phyloP scores from a whole-genome alignment of 2,113 vertebrate species.

The Oriolus oriolus region DNA sequence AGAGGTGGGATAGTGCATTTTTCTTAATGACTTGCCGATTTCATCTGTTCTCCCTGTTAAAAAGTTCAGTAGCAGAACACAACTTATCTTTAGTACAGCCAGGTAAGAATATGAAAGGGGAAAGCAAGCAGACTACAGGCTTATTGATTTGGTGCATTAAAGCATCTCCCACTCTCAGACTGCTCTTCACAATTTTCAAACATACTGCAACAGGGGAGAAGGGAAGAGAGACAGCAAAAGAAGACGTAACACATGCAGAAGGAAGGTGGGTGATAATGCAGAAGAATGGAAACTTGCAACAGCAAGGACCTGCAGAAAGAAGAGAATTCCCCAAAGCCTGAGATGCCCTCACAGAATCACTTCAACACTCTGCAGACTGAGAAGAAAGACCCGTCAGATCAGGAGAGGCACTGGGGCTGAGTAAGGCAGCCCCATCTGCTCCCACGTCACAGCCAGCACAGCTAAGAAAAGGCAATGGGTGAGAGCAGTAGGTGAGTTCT shows the following conservation, averaged over 20 bases:
- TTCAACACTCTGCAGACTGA: background rate
- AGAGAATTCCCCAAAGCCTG: background rate
- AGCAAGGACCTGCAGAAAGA: background rate
- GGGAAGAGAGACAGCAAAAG: background rate
- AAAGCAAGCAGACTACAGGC: background rate
- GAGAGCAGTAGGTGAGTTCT: background rate
- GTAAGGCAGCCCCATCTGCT: background rate
- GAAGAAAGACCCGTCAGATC: background rate
- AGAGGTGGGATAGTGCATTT: background rate
- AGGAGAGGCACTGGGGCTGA: background rate
- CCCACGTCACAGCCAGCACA: background rate
- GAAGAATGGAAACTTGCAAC: background rate
- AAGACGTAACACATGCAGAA: background rate
- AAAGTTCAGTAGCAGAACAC: background rate
- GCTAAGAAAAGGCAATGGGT: background rate
- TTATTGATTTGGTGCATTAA: background rate
- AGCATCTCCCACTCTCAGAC: background rate
- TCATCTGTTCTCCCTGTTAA: background rate
- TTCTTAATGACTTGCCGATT: background rate
- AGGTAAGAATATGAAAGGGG: background rate
- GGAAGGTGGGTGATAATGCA: accelerated
- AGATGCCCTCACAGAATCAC: background rate
- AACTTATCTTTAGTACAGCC: background rate
- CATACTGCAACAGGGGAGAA: background rate
- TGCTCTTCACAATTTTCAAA: background rate